Conservation (phyloP, 2,113 vertebrate genomes). For the human (Homo sapiens) region GRCh38 chr16:64380001-64380500, state of each 20-base stretch:
- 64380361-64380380: neutral
- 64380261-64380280: neutral
- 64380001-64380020: neutral
- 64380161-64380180: neutral
- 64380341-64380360: neutral
- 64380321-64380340: neutral
- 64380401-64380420: neutral
- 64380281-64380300: neutral
- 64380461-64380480: neutral
- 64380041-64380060: neutral
- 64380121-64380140: neutral
- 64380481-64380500: neutral
- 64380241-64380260: neutral
- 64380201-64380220: neutral
- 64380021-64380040: constrained; percentile 33
- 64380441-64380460: neutral
- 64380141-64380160: neutral
- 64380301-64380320: neutral
- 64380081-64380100: constrained; percentile 44
- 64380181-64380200: neutral
- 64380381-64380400: neutral
- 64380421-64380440: neutral
- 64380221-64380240: neutral
- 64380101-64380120: neutral
- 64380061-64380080: neutral